Evolutionary conservation across 64 coral and sea anemone genomes (phyloP), one percentile per base, ranked within the genome.

Genomic region (Porites australiensis): DNA sequence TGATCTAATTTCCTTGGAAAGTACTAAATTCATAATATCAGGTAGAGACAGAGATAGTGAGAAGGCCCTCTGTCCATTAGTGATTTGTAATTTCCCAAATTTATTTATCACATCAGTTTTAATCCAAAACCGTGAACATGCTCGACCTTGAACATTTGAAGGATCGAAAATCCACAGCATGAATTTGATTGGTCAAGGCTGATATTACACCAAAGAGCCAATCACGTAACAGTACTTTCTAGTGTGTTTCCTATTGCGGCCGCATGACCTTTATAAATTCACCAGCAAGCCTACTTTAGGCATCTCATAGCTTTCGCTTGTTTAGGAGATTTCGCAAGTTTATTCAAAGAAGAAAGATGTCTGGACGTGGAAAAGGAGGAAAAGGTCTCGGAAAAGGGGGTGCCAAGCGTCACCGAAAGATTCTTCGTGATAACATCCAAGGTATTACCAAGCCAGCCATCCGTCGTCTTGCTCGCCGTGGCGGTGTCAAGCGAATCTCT

Each of bases 401-500:
- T 59, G 95, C 95, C 4, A 97, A 97, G 92, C 95, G 95, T 82
- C 95, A 97, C 18, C 92, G 95, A 22, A 97, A 97, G 86, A 97
- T 97, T 27, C 95, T 97, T 87, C 95, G 95, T 23, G 95, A 97
- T 55, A 97, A 97, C 74, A 97, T 97, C 76, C 95, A 97, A 84
- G 95, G 95, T 37, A 97, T 97, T 48, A 97, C 95, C 68, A 97
- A 97, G 70, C 95, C 95, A 9, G 95, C 95, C 20, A 97, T 97
- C 61, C 95, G 95, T 75, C 95, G 95, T 77, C 95, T 97, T 75
- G 95, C 95, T 70, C 92, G 92, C 65, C 95, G 95, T 90, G 95
- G 95, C 72, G 95, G 95, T 89, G 95, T 96, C 88, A 97, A 97
- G 92, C 88, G 95, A 88, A 97, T 97, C 77, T 96, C 95, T 72